Conservation (phyloP, 2,797 vertebrate genomes). For the Antrozous pallidus region DNA sequence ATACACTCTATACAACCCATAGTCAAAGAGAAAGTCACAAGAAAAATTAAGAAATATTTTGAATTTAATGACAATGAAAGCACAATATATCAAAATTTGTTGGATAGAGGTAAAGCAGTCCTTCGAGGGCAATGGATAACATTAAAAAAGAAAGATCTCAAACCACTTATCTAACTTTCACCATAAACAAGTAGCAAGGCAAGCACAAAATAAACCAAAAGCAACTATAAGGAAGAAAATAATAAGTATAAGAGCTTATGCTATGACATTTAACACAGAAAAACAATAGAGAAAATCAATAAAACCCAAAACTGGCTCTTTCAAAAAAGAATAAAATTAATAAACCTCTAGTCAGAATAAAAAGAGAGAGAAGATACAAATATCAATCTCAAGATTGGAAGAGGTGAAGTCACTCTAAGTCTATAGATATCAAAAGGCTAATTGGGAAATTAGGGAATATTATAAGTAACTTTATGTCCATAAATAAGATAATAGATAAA, state of each 20-base stretch:
- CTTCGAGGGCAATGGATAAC: neutral
- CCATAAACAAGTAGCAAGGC: neutral
- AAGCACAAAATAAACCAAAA: conserved; percentile 18
- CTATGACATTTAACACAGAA: neutral
- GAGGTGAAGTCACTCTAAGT: neutral
- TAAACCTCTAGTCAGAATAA: conserved; percentile 19
- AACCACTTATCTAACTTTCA: neutral
- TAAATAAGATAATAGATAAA: conserved; percentile 1
- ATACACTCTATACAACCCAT: neutral
- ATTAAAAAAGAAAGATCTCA: neutral
- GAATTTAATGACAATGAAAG: conserved; percentile 35
- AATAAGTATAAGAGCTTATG: neutral
- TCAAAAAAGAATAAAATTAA: conserved; percentile 14
- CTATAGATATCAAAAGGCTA: neutral
- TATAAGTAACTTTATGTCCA: neutral
- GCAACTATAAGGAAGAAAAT: neutral
- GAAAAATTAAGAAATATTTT: neutral
- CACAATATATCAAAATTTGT: neutral
- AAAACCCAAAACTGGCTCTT: neutral
- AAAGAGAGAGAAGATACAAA: neutral
- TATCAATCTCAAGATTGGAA: neutral
- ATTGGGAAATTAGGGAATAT: neutral
- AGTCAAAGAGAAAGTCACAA: neutral
- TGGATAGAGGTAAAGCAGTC: neutral
- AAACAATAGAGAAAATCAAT: neutral